Evolutionary conservation across 2,113 vertebrate genomes (phyloP).

Genomic region (Sterrhoptilus dennistouni): DNA sequence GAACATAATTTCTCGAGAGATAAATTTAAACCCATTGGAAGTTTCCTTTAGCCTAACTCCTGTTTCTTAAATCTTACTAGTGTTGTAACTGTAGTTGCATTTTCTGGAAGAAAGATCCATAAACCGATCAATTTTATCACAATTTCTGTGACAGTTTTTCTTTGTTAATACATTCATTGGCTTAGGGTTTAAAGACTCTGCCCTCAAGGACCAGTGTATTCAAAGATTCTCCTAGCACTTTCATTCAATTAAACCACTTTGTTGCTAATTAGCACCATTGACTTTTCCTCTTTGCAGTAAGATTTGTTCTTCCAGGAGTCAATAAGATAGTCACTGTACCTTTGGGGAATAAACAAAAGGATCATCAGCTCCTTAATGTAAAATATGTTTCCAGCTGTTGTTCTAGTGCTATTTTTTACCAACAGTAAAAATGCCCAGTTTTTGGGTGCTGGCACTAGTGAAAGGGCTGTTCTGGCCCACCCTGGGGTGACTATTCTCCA

Average conservation of each 20-base stretch:
- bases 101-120: background rate
- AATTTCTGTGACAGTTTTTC: background rate
- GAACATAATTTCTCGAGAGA: background rate
- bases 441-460: background rate
- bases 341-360: background rate
- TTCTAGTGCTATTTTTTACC: background rate
- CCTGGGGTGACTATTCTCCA: background rate
- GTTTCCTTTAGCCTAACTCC: background rate
- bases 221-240: background rate
- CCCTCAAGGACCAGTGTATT: background rate
- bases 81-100: background rate
- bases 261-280: background rate
- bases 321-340: rapidly evolving
- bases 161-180: background rate
- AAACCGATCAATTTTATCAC: background rate
- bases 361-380: background rate
- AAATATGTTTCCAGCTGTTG: background rate
- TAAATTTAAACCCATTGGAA: background rate
- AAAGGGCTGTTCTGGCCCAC: background rate
- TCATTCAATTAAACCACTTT: background rate
- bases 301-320: background rate
- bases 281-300: background rate
- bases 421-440: background rate
- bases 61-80: background rate
- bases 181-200: background rate